Evolutionary conservation across 2,797 vertebrate genomes (phyloP).

Genomic region (Pipistrellus nathusii): DNA sequence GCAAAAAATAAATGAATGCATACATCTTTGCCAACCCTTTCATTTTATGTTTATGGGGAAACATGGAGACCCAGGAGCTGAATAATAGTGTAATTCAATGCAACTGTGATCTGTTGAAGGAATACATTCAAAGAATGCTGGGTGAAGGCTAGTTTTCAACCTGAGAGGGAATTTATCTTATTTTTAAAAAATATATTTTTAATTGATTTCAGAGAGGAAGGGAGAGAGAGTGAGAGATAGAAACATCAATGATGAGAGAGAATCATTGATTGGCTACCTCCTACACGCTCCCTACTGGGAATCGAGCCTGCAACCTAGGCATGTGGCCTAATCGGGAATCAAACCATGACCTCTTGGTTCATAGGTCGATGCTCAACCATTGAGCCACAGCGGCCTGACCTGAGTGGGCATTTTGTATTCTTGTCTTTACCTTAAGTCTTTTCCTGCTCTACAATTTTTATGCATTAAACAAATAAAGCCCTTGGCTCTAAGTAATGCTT

Average conservation of each 20-base stretch:
- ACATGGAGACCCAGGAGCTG: neutral
- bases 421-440: neutral
- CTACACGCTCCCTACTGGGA: too few relatives aligned
- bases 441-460: neutral
- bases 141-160: constrained; percentile 32
- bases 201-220: too few relatives aligned
- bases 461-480: neutral
- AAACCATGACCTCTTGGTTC: too few relatives aligned
- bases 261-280: too few relatives aligned
- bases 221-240: too few relatives aligned
- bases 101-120: neutral
- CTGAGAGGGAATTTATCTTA: neutral
- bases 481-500: neutral
- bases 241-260: too few relatives aligned
- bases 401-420: neutral
- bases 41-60: neutral
- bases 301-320: too few relatives aligned
- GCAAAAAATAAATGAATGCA: neutral
- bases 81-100: neutral
- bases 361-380: too few relatives aligned
- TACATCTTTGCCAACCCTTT: neutral
- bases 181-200: too few relatives aligned
- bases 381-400: too few relatives aligned
- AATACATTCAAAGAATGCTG: neutral
- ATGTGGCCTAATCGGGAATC: too few relatives aligned